Percentiles rank a stretch among this genome's conserved stretches.
These are phyloP conservation scores for Drosophila novamexicana DNA, from an alignment of 1,140 invertebrate genomes.

Conservation along the genomic window DNA sequence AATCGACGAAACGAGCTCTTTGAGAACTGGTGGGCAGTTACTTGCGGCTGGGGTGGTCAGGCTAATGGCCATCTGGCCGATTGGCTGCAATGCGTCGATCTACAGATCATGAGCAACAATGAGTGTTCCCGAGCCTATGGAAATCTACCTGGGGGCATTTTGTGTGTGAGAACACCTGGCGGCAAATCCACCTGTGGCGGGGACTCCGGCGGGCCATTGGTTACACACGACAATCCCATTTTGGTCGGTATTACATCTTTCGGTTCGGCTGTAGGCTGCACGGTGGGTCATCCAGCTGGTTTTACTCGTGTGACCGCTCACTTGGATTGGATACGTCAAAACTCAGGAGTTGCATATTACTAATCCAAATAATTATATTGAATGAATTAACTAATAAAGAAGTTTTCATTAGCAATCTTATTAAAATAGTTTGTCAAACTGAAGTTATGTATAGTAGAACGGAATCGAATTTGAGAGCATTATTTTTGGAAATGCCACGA, in stretches of 20 bases:
- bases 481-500: too few species aligned
- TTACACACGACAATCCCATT: constrained; percentile 74
- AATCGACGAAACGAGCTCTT: constrained; percentile 39
- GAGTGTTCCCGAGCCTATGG: constrained; percentile 51
- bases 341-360: constrained; percentile 57
- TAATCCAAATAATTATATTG: not conserved
- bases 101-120: constrained; percentile 58
- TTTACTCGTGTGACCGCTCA: constrained; percentile 85
- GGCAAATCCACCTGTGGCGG: constrained; percentile 77
- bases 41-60: constrained; percentile 65
- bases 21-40: constrained; percentile 45
- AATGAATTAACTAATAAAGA: not conserved
- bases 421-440: too few species aligned
- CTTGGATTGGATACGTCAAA: constrained; percentile 85
- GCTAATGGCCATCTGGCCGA: constrained; percentile 49
- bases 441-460: too few species aligned
- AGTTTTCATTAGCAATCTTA: not conserved
- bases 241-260: constrained; percentile 84
- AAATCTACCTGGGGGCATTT: constrained; percentile 30
- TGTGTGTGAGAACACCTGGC: constrained; percentile 50
- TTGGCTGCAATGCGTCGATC: constrained; percentile 57
- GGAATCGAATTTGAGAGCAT: too few species aligned
- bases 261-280: constrained; percentile 42
- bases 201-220: constrained; percentile 86
- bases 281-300: constrained; percentile 80